Base-by-base conservation (phyloP, 2,888 invertebrate genomes). In the Allophyes oxyacanthae region DNA sequence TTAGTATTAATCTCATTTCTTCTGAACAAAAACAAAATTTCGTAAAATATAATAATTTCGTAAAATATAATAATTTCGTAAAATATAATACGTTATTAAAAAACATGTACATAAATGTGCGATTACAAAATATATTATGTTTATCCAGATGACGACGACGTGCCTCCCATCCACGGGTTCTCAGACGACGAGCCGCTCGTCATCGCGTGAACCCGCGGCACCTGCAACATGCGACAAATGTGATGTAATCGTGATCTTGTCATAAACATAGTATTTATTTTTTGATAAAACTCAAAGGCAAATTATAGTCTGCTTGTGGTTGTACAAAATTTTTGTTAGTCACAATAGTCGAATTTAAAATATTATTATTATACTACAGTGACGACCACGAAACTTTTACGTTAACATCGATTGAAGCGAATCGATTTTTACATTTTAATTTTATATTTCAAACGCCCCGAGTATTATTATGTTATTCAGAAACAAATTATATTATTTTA, bases 131-230 rank as follows among this genome's bases (percentile, higher is more conserved):
- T 32, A n/a, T 43, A n/a, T n/a, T 55, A 9, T 62, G 33, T 60
- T 69, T 1, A n/a, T n/a, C n/a, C 90, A 95, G 97, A 97, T 81
- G 97, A 98, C 72, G 97, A 97, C 82, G 97, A 98, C 81, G 96
- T 97, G 78, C 98, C 98, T 33, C 97, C 98, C 72, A 98, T 98
- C 82, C 96, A 97, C 84, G 98, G 98, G 26, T 98, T 98, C 90
- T 97, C 98, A 0, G 99, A 98, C 87, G 98, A 98, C 88, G 99
- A 98, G 90, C 98, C 98, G 53, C 94, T 99, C 75, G 98, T 99
- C 77, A 97, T 98, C 86, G 98, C 98, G 77, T 98, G 95, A 96
- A 44, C 20, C 4, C 36, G 0, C 10, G 28, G 28, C 46, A 10
- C 30, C 9, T 34, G 43, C 48, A 42, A 50, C 60, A 46, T 67